These are phyloP conservation scores for Cantharis rustica DNA, from an alignment of 2,888 invertebrate genomes.

Conservation along the genomic window DNA sequence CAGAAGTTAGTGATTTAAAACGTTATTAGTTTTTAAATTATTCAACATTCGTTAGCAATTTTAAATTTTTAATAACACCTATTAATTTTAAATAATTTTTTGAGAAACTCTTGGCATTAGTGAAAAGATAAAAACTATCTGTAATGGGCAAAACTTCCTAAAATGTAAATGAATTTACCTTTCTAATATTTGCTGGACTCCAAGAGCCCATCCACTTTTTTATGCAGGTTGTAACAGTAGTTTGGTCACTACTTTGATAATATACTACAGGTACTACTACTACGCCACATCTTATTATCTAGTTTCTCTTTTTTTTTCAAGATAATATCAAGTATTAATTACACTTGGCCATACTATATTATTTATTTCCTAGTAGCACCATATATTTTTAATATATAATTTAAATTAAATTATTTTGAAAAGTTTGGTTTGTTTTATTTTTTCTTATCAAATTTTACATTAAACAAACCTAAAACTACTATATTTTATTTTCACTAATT, in stretches of 20 bases:
- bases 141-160: background rate
- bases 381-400: no score
- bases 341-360: constrained; percentile 17
- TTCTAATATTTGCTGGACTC: constrained; percentile 21
- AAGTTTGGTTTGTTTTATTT: background rate
- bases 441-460: background rate
- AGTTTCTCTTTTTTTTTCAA: constrained; percentile 23
- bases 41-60: background rate
- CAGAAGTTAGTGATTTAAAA: constrained; percentile 14
- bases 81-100: background rate
- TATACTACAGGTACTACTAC: constrained; percentile 36
- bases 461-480: background rate
- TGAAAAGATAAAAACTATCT: background rate
- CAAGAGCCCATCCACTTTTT: constrained; percentile 33
- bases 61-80: background rate
- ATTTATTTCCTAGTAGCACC: constrained; percentile 6
- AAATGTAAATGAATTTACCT: constrained; percentile 14
- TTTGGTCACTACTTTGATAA: constrained; percentile 37
- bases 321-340: constrained; percentile 31
- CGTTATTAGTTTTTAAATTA: background rate
- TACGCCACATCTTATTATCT: constrained; percentile 32
- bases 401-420: background rate
- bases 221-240: constrained; percentile 37
- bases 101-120: background rate
- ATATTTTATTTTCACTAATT: background rate